Evolutionary conservation across 2,888 invertebrate species (phyloP).

Genomic region (Rotaria socialis): DNA sequence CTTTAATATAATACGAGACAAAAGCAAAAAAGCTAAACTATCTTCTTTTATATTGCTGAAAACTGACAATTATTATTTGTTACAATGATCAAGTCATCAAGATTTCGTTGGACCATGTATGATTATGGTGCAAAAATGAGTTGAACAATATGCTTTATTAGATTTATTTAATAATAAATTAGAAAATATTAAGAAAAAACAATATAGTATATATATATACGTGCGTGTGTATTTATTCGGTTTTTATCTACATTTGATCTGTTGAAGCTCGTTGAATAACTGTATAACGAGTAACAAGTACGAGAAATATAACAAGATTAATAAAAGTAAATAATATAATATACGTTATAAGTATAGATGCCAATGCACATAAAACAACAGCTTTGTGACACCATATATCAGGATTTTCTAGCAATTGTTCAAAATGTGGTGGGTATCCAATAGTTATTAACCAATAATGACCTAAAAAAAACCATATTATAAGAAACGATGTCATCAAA

Average conservation of each 20-base stretch:
- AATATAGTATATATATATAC: too few species aligned
- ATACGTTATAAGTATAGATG: neutral
- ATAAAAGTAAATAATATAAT: neutral
- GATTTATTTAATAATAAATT: too few species aligned
- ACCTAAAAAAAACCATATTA: neutral
- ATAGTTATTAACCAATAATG: neutral
- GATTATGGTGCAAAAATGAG: too few species aligned
- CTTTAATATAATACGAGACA: too few species aligned
- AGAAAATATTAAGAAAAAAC: too few species aligned
- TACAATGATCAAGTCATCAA: too few species aligned
- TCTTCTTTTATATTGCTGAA: too few species aligned
- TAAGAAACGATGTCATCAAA: conserved; percentile 31
- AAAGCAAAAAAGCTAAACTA: too few species aligned
- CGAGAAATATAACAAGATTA: neutral
- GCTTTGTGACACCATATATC: conserved; percentile 32
- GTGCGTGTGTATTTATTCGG: too few species aligned
- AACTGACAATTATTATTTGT: too few species aligned
- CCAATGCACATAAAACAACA: neutral
- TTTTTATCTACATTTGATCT: neutral
- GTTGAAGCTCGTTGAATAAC: neutral
- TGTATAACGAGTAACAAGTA: conserved; percentile 9
- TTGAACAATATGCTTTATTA: too few species aligned
- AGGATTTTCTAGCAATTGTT: neutral
- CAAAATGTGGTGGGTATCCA: neutral
- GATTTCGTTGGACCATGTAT: too few species aligned